Evolutionary conservation across 2,113 vertebrate genomes (phyloP).

Genomic region (Desmodus rotundus): DNA sequence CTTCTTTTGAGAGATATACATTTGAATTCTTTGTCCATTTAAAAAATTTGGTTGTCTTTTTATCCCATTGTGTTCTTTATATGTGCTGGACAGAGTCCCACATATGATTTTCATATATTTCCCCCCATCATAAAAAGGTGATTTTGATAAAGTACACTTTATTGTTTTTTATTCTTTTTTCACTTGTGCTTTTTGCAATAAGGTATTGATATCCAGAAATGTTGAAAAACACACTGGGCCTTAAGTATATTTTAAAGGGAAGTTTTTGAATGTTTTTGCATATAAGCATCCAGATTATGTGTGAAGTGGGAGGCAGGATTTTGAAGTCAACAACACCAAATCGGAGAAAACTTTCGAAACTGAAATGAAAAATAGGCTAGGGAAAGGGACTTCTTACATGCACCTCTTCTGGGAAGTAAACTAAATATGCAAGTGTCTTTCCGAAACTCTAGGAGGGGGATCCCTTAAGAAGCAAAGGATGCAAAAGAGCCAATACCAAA

Average conservation of each 20-base stretch:
- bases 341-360: background rate
- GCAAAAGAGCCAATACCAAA: background rate
- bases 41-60: background rate
- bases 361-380: background rate
- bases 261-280: background rate
- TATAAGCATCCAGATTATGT: background rate
- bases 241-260: background rate
- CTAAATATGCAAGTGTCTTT: background rate
- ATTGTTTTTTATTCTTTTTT: background rate
- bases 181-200: background rate
- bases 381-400: background rate
- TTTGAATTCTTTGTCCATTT: no score
- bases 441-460: background rate
- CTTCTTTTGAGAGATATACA: no score
- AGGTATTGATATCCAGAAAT: background rate
- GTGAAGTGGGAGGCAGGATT: background rate
- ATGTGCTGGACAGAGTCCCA: background rate
- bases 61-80: background rate
- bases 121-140: background rate
- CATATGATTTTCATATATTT: background rate
- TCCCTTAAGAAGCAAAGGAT: background rate
- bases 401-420: background rate
- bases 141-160: background rate
- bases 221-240: background rate
- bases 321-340: background rate